Evolutionary conservation across 2,888 invertebrate species (phyloP).

Genomic region (Ernsta delagoae): DNA sequence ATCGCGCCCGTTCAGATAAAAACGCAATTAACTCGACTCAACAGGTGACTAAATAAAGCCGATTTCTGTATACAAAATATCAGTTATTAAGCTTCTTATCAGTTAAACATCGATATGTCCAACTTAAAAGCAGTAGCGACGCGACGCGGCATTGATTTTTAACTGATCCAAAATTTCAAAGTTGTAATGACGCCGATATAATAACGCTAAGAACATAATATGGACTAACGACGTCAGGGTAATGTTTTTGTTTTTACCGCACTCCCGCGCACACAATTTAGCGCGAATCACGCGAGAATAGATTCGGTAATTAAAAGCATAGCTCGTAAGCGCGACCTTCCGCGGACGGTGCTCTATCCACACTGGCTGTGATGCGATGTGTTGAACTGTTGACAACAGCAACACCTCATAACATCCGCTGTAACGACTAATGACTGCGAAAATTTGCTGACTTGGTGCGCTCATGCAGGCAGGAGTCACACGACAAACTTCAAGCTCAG

Average conservation of each 20-base stretch:
- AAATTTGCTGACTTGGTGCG: constrained; percentile 58
- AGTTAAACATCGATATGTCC: not conserved
- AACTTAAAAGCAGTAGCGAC: no score
- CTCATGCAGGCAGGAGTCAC: constrained; percentile 51
- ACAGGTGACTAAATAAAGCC: constrained; percentile 63
- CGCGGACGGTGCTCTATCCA: constrained; percentile 53
- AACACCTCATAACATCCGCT: constrained; percentile 56
- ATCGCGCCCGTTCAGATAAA: constrained; percentile 52
- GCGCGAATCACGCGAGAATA: constrained; percentile 53
- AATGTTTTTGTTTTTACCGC: constrained; percentile 70
- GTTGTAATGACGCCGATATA: not conserved
- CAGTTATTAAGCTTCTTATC: constrained; percentile 29
- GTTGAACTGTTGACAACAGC: constrained; percentile 42
- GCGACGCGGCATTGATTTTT: not conserved
- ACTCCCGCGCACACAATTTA: constrained; percentile 51
- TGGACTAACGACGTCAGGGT: constrained; percentile 49
- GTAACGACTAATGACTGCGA: constrained; percentile 51
- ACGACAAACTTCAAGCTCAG: constrained; percentile 51
- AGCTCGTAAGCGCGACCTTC: constrained; percentile 59
- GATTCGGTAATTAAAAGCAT: constrained; percentile 29
- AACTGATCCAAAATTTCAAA: not conserved
- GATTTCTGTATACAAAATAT: constrained; percentile 20
- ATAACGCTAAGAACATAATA: not conserved
- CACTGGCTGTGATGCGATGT: constrained; percentile 53
- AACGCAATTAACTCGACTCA: constrained; percentile 47